Percentiles rank a stretch among this genome's conserved stretches.
phyloP scores from a whole-genome alignment of 2,888 invertebrate species.

The Mactromeris polynyma region DNA sequence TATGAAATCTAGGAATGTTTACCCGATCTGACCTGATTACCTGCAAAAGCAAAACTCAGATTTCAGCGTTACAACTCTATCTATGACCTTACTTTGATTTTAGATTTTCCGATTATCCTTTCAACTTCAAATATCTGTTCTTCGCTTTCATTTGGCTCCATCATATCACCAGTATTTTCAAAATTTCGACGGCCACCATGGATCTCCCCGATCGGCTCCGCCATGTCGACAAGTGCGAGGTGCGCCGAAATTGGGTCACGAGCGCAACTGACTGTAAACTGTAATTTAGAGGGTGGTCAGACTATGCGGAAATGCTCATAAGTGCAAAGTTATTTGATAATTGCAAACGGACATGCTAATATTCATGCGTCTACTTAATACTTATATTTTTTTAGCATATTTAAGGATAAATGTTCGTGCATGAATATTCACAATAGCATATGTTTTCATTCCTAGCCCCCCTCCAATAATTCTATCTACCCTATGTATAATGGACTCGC shows the following conservation, averaged over 20 bases:
- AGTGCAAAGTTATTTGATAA: neutral
- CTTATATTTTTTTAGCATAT: neutral
- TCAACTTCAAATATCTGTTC: constrained; percentile 81
- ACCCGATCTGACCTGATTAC: constrained; percentile 14
- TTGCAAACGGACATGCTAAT: neutral
- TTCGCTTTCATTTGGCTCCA: constrained; percentile 53
- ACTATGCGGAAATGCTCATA: neutral
- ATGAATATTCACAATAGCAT: neutral
- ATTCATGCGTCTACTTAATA: neutral
- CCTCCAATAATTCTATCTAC: neutral
- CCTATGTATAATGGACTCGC: neutral
- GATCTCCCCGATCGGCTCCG: constrained; percentile 57
- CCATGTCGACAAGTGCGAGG: constrained; percentile 74
- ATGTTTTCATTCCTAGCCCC: neutral
- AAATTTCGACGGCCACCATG: neutral
- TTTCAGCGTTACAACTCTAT: constrained; percentile 5
- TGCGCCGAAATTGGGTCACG: constrained; percentile 59
- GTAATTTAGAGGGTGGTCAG: neutral
- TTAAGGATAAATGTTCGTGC: neutral
- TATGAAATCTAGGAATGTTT: constrained; percentile 24
- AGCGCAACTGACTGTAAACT: constrained; percentile 34
- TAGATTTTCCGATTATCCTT: constrained; percentile 76
- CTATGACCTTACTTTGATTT: constrained; percentile 75
- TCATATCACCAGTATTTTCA: neutral
- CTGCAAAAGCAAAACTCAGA: constrained; percentile 16